A percentile compares a stretch with the other conserved stretches of the same genome.
phyloP scores from a whole-genome alignment of 2,797 vertebrate species.

The Cottoperca gobio region DNA sequence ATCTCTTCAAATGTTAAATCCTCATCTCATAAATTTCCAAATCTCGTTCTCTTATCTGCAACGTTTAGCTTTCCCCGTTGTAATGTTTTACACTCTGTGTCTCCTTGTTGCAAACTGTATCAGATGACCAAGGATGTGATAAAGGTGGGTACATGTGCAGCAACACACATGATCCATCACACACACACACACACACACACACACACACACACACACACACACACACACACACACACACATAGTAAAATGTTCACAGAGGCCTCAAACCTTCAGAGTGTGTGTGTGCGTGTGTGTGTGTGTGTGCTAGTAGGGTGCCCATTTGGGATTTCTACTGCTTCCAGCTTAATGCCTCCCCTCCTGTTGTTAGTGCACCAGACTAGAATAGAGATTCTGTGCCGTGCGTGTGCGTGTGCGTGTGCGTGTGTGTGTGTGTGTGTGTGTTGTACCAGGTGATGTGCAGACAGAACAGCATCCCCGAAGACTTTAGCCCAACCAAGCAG shows the following conservation, averaged over 20 bases:
- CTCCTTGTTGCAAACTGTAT: constrained; percentile 79
- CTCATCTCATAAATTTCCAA: background rate
- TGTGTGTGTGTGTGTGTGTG: constrained; percentile 33
- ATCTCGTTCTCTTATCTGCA: background rate
- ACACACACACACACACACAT: too few relatives aligned
- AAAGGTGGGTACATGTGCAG: constrained; percentile 89
- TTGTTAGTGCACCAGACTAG: constrained; percentile 55
- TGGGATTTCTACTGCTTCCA: constrained; percentile 62
- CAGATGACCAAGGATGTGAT: constrained; percentile 96
- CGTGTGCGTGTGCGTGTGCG: constrained; percentile 26
- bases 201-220: constrained; percentile 34
- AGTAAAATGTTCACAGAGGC: constrained; percentile 4
- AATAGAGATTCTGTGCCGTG: constrained; percentile 41
- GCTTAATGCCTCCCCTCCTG: constrained; percentile 67
- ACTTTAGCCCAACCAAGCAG: constrained; percentile 33
- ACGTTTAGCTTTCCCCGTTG: background rate
- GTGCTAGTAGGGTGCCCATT: constrained; percentile 31
- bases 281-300: constrained; percentile 24
- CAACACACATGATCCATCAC: constrained; percentile 13
- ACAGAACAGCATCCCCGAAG: constrained; percentile 50
- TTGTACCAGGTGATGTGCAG: constrained; percentile 44
- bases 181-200: constrained; percentile 11
- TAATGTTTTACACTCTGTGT: constrained; percentile 45
- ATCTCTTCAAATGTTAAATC: constrained; percentile 21
- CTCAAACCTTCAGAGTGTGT: background rate